Evolutionary conservation across 2,113 vertebrate genomes (phyloP).

Genomic region (Panurus biarmicus): DNA sequence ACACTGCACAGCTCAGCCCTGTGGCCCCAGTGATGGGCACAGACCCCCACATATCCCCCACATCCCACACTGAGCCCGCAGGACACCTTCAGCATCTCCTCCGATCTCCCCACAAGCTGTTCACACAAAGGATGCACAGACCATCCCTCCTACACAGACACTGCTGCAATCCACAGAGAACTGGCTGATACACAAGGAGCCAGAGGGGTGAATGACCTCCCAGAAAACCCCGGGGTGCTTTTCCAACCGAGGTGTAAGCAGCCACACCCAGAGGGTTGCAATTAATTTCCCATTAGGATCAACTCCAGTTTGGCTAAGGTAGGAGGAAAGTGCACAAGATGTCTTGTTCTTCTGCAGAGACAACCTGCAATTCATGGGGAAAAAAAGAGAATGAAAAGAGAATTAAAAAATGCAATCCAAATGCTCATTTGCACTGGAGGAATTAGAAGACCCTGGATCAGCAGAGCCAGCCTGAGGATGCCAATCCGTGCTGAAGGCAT

Average conservation of each 20-base stretch:
- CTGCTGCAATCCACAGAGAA: background rate
- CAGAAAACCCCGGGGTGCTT: background rate
- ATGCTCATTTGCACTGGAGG: background rate
- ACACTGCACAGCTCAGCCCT: background rate
- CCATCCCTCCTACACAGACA: background rate
- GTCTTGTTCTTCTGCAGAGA: background rate
- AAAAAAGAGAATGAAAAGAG: background rate
- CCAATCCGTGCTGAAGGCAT: background rate
- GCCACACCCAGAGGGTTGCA: background rate
- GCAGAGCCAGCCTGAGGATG: background rate
- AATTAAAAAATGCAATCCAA: background rate
- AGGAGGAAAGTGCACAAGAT: background rate
- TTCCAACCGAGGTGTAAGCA: background rate
- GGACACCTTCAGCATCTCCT: background rate
- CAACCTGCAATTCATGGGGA: background rate
- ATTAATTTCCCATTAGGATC: background rate
- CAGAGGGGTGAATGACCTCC: background rate
- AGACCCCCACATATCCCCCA: background rate
- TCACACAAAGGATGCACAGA: background rate
- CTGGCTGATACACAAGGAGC: background rate
- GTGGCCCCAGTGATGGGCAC: background rate
- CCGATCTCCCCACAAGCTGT: fast-evolving
- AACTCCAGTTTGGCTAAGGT: background rate
- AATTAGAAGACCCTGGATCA: background rate
- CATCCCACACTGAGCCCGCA: fast-evolving